Base-by-base conservation (phyloP, 2,797 vertebrate genomes). In the Molossus alvarezi region DNA sequence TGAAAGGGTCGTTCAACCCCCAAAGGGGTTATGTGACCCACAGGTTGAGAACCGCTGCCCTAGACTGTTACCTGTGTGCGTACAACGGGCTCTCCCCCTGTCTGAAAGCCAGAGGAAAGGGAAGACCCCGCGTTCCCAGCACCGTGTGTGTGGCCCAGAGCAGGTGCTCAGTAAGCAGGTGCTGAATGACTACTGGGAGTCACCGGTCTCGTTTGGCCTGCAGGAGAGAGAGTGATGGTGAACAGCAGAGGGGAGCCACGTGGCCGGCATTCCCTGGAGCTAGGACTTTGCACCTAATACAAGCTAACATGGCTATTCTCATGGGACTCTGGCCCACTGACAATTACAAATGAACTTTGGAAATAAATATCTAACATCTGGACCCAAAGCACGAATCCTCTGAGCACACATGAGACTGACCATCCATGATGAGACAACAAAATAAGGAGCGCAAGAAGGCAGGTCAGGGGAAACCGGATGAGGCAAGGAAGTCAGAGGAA, bases 381-480 rank as follows among this genome's bases (percentile, higher is more conserved):
- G 23, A 75, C 45, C 51, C 71, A 37, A 75, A 53, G 12, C 23
- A 82, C 21, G 12, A 14, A 27, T 88, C 72, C 33, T n/a, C 7
- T 53, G 17, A 87, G 14, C 6, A 58, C 58, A 48, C n/a, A 21
- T 5, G 23, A 71, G 60, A 83, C 21, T 37, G n/a, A 72, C 8
- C 0, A 6, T 57, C 18, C 9, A 20, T n/a, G 14, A 25, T 1
- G 12, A 55, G 53, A n/a, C 18, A 17, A 71, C 9, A 33, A 89
- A 29, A 9, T 45, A 23, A 80, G 58, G 25, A 55, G 29, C 3
- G 2, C 20, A 37, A 53, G 77, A 17, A 23, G 4, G 1, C 2
- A 23, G 21, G 10, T 88, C 18, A 0, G 0, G 0, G 14, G 58
- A 7, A 14, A 2, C 3, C 45, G 15, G 37, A 6, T 1, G 29